phyloP scores from a whole-genome alignment of 30 jellyfish, hydroid and myxozoan species.

The Cassiopea andromeda region DNA sequence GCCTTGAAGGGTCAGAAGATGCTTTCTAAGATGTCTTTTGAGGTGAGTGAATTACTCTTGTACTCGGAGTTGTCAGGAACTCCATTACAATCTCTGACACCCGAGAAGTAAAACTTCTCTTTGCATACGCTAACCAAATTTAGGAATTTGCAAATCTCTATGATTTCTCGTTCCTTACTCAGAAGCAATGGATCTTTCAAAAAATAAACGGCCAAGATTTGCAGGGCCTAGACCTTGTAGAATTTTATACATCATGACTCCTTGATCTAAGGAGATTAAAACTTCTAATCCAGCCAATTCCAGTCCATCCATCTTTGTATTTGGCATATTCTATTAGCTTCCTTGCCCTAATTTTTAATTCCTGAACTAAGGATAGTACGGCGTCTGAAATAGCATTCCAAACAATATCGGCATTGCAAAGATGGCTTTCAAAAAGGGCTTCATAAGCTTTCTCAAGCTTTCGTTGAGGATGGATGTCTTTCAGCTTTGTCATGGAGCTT shows the following conservation, averaged over 20 bases:
- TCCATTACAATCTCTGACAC: neutral
- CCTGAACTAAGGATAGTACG: no score
- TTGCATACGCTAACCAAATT: neutral
- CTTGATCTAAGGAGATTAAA: conserved; percentile 13
- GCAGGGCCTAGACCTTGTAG: conserved; percentile 18
- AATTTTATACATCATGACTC: conserved; percentile 30
- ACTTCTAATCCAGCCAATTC: no score
- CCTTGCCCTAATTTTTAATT: no score
- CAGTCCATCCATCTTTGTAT: no score
- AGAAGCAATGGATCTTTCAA: conserved; percentile 23
- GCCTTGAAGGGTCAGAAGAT: neutral
- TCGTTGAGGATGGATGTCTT: no score
- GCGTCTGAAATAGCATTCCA: no score
- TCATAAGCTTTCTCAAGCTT: no score
- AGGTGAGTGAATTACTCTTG: neutral
- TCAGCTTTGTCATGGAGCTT: no score
- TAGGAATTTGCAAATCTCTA: neutral
- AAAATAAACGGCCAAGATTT: conserved; percentile 13
- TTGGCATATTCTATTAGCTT: no score
- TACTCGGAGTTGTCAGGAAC: neutral
- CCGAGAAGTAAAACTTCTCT: neutral
- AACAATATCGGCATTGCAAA: no score
- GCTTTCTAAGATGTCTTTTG: neutral
- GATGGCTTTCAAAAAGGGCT: no score
- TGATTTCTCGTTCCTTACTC: neutral